Conservation (phyloP, 2,113 vertebrate genomes). For the Elanus axillaris region DNA sequence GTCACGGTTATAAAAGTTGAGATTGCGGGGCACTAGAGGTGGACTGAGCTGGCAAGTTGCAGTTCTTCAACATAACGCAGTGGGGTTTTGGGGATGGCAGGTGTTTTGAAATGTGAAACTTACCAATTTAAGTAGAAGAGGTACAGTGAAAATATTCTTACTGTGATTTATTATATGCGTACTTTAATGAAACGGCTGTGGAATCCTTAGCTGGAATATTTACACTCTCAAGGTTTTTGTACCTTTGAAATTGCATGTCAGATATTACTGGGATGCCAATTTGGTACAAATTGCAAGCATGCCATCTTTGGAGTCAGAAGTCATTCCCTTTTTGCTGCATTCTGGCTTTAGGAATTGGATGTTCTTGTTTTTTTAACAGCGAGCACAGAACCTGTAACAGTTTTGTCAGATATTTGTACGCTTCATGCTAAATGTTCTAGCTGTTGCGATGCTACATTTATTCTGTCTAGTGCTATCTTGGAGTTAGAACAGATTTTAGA, state of each 20-base stretch:
- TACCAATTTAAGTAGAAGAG: background rate
- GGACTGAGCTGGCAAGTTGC: background rate
- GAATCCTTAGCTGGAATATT: background rate
- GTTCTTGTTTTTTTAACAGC: background rate
- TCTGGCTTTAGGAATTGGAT: background rate
- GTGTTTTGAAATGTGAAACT: background rate
- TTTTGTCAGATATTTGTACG: background rate
- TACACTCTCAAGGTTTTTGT: background rate
- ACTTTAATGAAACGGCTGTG: background rate
- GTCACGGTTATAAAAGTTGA: background rate
- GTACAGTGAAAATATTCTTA: background rate
- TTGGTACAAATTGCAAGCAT: background rate
- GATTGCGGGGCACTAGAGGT: background rate
- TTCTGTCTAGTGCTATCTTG: background rate
- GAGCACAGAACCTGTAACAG: background rate
- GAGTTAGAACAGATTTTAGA: background rate
- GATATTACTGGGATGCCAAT: background rate
- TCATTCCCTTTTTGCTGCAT: background rate
- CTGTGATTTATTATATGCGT: background rate
- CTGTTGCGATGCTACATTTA: background rate
- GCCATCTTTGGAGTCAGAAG: background rate
- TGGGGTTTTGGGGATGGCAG: too few species aligned
- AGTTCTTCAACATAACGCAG: background rate
- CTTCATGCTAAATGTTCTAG: background rate
- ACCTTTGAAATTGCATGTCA: background rate